Conservation (phyloP, 2,888 invertebrate species). For the Lapara coniferarum region DNA sequence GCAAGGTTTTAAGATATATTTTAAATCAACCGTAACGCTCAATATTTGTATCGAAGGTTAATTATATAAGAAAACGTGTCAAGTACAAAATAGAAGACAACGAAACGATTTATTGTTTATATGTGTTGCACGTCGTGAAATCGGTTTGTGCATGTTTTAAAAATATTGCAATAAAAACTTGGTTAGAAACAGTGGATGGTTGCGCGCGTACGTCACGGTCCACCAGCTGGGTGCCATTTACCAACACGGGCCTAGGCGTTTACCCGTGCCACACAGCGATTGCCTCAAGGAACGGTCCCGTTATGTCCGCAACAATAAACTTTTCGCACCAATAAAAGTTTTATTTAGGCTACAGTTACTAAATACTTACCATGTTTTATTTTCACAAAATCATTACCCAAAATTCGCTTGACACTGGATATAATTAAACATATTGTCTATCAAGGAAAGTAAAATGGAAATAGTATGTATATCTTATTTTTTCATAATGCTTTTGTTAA, state of each 20-base stretch:
- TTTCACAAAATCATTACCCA: too few relatives aligned
- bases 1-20: too few relatives aligned
- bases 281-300: conserved; percentile 49
- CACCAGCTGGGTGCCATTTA: conserved; percentile 65
- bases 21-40: too few relatives aligned
- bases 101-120: conserved; percentile 3
- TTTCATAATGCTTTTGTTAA: too few relatives aligned
- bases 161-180: conserved; percentile 32
- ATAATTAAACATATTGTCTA: conserved; percentile 10
- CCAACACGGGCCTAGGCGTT: conserved; percentile 52
- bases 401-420: conserved; percentile 5
- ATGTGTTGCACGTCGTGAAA: conserved; percentile 14
- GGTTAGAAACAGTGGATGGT: conserved; percentile 67
- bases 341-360: conserved; percentile 29
- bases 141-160: conserved; percentile 17
- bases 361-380: too few relatives aligned
- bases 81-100: conserved; percentile 9
- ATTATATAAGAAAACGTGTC: not conserved
- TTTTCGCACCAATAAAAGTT: conserved; percentile 38
- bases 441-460: too few relatives aligned
- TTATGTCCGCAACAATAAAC: conserved; percentile 37
- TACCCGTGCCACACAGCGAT: conserved; percentile 47
- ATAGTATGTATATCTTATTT: too few relatives aligned
- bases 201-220: conserved; percentile 69
- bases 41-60: not conserved